Evolutionary conservation across 2,113 vertebrate genomes (phyloP).

Genomic region (Cheilinus undulatus): DNA sequence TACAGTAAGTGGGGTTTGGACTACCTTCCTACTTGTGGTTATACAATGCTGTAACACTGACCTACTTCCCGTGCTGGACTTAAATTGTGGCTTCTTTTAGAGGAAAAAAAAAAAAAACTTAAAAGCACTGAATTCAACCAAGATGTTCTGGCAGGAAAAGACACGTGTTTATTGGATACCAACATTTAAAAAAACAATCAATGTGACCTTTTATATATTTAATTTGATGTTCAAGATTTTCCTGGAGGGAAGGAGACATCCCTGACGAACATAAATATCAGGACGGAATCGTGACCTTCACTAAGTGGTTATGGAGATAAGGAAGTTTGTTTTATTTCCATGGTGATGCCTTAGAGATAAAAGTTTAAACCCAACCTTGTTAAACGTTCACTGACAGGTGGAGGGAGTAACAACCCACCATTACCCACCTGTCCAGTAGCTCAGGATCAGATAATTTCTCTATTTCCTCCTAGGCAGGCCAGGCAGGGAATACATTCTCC

Average conservation of each 20-base stretch:
- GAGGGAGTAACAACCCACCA: background rate
- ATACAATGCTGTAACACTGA: slow-evolving; percentile 49
- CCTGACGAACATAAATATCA: background rate
- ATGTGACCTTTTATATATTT: background rate
- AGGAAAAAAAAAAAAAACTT: background rate
- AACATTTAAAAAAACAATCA: background rate
- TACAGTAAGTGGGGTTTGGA: slow-evolving; percentile 20
- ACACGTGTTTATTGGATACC: background rate
- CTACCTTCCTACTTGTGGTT: slow-evolving; percentile 33
- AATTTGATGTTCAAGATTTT: too few relatives aligned
- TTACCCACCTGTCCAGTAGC: background rate
- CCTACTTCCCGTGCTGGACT: slow-evolving; percentile 51
- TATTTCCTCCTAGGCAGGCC: background rate
- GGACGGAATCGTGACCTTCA: background rate
- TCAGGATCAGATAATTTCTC: background rate
- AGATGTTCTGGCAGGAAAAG: background rate
- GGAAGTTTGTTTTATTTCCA: background rate
- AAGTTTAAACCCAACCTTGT: background rate
- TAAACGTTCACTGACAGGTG: background rate
- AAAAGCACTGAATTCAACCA: background rate
- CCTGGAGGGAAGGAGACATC: background rate
- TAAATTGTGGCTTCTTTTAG: background rate
- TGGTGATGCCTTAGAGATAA: background rate
- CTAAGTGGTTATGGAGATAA: background rate
- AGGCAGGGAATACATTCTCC: background rate